Percentiles rank a stretch among this genome's conserved stretches.
These are phyloP conservation scores for Cheirogaleus major DNA, from an alignment of 2,797 vertebrate genomes.

Conservation along the genomic window DNA sequence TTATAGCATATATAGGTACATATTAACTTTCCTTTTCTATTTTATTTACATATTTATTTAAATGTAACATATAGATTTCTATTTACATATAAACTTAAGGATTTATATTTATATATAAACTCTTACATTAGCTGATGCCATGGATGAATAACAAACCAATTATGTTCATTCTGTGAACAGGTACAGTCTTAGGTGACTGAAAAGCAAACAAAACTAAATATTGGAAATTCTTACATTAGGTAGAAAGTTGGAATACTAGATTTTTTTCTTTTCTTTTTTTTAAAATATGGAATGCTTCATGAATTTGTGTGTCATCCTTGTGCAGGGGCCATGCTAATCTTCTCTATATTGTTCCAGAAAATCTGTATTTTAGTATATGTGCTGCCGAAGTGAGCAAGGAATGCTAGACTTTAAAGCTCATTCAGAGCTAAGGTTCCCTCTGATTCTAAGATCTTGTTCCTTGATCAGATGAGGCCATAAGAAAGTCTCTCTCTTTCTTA, in stretches of 20 bases:
- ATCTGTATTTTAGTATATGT: no score
- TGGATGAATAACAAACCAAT: background rate
- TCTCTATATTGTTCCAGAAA: no score
- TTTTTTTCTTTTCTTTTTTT: background rate
- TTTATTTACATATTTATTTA: conserved; percentile 24
- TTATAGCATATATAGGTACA: background rate
- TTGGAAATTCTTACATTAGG: background rate
- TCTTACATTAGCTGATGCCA: background rate
- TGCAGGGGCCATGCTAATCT: no score
- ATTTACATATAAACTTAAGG: background rate
- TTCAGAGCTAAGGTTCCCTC: background rate
- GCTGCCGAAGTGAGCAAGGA: background rate
- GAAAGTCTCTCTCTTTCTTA: background rate
- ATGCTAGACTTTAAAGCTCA: background rate
- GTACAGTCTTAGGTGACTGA: background rate
- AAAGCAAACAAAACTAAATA: background rate
- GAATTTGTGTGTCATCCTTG: no score
- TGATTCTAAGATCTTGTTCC: background rate
- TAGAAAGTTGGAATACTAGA: background rate
- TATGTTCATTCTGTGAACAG: background rate
- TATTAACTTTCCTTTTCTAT: background rate
- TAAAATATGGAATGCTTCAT: no score
- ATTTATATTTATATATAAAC: background rate
- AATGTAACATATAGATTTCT: background rate
- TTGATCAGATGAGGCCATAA: background rate